These are phyloP conservation scores for Polyodon spathula DNA, from an alignment of 2,113 vertebrate species.

Conservation along the genomic window DNA sequence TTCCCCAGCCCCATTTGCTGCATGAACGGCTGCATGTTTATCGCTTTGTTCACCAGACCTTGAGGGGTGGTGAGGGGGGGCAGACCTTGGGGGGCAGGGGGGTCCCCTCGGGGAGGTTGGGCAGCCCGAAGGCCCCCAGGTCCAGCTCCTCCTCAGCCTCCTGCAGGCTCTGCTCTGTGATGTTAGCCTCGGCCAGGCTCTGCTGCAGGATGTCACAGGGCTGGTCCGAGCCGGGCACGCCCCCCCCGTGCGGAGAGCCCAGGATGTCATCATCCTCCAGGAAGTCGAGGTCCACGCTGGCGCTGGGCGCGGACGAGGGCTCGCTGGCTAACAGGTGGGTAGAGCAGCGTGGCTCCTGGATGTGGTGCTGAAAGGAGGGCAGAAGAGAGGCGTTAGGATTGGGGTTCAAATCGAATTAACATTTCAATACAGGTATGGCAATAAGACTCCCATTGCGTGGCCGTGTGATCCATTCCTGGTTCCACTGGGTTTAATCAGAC, in stretches of 20 bases:
- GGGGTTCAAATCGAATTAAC: background rate
- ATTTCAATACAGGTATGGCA: background rate
- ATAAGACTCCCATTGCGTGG: too few relatives aligned
- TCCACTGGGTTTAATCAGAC: too few relatives aligned
- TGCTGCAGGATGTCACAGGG: constrained; percentile 96
- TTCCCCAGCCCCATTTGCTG: constrained; percentile 85
- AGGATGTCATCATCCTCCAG: constrained; percentile 88
- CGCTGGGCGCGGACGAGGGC: constrained; percentile 54
- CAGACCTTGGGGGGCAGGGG: constrained; percentile 64
- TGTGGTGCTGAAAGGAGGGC: constrained; percentile 60
- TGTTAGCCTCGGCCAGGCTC: constrained; percentile 93
- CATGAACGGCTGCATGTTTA: constrained; percentile 86
- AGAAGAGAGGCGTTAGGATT: background rate
- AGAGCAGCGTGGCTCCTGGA: constrained; percentile 69
- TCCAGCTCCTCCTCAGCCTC: constrained; percentile 88
- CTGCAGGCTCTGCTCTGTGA: constrained; percentile 88
- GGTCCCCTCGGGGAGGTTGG: constrained; percentile 72
- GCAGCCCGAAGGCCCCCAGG: constrained; percentile 81
- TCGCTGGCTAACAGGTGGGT: constrained; percentile 70
- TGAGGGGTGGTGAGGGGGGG: constrained; percentile 42
- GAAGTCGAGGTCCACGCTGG: constrained; percentile 91
- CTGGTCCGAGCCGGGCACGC: constrained; percentile 45
- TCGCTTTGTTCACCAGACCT: constrained; percentile 82
- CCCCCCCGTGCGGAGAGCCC: constrained; percentile 58
- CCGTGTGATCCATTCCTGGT: too few relatives aligned